A percentile compares a stretch with the other conserved stretches of the same genome.
Conservation (phyloP, 2,888 invertebrate genomes). For the Thymelicus sylvestris region DNA sequence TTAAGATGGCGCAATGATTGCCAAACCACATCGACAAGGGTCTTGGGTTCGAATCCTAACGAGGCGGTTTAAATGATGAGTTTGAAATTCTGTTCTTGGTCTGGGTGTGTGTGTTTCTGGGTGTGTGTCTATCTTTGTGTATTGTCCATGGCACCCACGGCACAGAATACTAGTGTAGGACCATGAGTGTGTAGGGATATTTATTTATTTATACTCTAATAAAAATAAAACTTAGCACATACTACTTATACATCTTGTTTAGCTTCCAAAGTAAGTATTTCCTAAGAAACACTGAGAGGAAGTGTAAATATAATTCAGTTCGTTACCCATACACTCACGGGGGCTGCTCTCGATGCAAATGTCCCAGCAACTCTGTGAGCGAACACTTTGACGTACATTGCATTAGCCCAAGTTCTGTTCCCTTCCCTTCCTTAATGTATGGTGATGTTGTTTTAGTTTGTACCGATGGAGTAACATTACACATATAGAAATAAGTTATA, state of each 20-base stretch:
- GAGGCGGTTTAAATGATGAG: no score
- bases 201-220: no score
- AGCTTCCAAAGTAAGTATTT: background rate
- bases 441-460: constrained; percentile 23
- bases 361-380: constrained; percentile 2
- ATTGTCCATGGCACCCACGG: no score
- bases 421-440: constrained; percentile 35
- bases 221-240: no score
- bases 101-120: no score
- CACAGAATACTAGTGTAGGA: no score
- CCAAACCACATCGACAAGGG: no score
- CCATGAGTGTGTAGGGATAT: no score
- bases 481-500: background rate
- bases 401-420: constrained; percentile 24
- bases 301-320: constrained; percentile 21
- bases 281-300: background rate
- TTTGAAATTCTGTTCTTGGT: no score
- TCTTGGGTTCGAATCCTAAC: no score
- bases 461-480: background rate
- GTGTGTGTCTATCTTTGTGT: no score
- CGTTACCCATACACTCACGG: constrained; percentile 16
- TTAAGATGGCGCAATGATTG: no score
- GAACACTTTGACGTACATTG: constrained; percentile 15
- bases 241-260: background rate
- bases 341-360: constrained; percentile 14